Base-by-base conservation (phyloP, 1,140 invertebrate species). In the Drosophila mojavensis region DNA sequence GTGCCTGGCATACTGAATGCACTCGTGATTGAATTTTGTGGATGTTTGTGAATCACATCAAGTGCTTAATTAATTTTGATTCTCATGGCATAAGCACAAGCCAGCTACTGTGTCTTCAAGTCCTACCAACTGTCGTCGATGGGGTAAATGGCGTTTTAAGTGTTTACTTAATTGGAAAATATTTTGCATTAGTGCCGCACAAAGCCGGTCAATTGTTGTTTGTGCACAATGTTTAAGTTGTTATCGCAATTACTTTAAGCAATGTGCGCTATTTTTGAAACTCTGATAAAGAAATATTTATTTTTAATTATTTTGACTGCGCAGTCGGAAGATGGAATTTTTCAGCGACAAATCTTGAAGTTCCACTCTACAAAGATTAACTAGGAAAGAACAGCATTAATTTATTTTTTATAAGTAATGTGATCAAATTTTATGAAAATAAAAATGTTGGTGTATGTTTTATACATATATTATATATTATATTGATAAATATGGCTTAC, bases 1-100 rank as follows among this genome's bases (percentile, higher is more conserved):
- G 81, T 85, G 81, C 79, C 15, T 48, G 53, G 45, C 39, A 67
- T 54, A 33, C 74, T 85, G 53, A 33, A 85, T 78, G 53, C 61
- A 62, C 47, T 61, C 24, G 7, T 54, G n/a, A 5, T 47, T 59
- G n/a, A 6, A 11, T 39, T 4, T 26, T 67, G 64, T 51, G 69
- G 70, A 41, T 43, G 55, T 54, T 48, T 41, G 66, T 83, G 75
- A 77, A 58, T 79, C 75, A 83, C 59, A 39, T 43, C 58, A 63
- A 73, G 41, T 54, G 6, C 36, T 24, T 36, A 47, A 72, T 72
- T 55, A 41, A 60, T 60, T 66, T 24, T 5, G n/a, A 7, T 6
- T 6, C 5, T n/a, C 3, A 36, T 65, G 20, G 45, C 33, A 13
- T 4, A 54, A 33, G 43, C 36, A 36, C 5, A 33, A 47, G 5